These are phyloP conservation scores for Gnatocerus cornutus DNA, from an alignment of 2,888 invertebrate species.

Conservation along the genomic window DNA sequence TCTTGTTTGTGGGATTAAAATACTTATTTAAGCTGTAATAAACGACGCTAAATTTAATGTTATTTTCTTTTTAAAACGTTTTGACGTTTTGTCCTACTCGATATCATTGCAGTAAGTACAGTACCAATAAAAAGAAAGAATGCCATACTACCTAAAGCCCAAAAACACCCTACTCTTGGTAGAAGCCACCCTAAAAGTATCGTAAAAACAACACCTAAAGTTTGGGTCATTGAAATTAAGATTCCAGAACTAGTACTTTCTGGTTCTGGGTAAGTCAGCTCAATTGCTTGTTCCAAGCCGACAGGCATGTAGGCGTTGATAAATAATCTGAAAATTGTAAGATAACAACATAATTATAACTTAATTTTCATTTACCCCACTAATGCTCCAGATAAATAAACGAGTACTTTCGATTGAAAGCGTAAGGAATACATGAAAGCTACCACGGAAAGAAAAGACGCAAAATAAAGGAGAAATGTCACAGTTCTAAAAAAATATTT, in stretches of 20 bases:
- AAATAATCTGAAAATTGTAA: slow-evolving; percentile 53
- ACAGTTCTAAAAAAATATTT: slow-evolving; percentile 51
- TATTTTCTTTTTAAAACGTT: slow-evolving; percentile 51
- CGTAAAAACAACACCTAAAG: slow-evolving; percentile 54
- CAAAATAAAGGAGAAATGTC: slow-evolving; percentile 49
- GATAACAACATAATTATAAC: not conserved
- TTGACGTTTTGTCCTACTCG: slow-evolving; percentile 58
- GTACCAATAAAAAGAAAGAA: slow-evolving; percentile 56
- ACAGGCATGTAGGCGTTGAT: slow-evolving; percentile 58
- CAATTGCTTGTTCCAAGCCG: slow-evolving; percentile 58
- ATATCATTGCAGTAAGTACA: slow-evolving; percentile 56
- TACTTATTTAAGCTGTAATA: no score
- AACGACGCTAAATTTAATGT: not conserved
- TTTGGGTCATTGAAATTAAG: slow-evolving; percentile 56
- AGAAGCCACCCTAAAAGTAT: slow-evolving; percentile 54
- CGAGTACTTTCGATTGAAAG: slow-evolving; percentile 46
- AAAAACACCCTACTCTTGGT: slow-evolving; percentile 56
- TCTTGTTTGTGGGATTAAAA: no score
- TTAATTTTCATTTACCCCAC: slow-evolving; percentile 50
- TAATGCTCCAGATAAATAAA: slow-evolving; percentile 50
- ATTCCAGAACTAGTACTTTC: slow-evolving; percentile 58
- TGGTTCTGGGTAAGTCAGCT: slow-evolving; percentile 57
- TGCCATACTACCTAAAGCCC: slow-evolving; percentile 57
- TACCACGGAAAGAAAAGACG: slow-evolving; percentile 48
- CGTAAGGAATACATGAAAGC: slow-evolving; percentile 53